Evolutionary conservation across 1,140 invertebrate genomes (phyloP), one percentile per base, ranked within the genome.

Genomic region (Ruditapes philippinarum): DNA sequence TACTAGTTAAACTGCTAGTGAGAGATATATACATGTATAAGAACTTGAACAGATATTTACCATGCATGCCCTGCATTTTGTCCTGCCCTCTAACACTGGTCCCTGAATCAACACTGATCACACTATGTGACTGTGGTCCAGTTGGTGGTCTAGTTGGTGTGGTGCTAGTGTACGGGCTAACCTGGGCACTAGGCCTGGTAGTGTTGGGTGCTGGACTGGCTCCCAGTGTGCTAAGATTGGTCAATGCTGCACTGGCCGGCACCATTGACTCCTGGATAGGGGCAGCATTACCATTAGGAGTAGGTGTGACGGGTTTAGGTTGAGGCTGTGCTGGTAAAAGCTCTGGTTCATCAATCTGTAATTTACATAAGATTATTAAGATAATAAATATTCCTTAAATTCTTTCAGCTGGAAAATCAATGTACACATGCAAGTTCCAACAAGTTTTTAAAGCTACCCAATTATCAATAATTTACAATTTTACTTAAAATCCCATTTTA

Each of bases 41-140:
- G n/a, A n/a, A n/a, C n/a, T n/a, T n/a, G n/a, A n/a, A n/a, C n/a
- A n/a, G n/a, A n/a, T n/a, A n/a, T n/a, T 14, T 73, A 78, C 74
- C 74, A 31, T 49, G 45, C n/a, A 78, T 38, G 45, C 45, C 54
- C 42, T 60, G 45, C n/a, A 45, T 49, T 74, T 76, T 86, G 14
- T 90, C 88, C 60, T 87, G 85, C n/a, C 85, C 87, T 57, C 92
- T 85, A 14, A 79, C 87, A 74, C 57, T 91, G 68, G 93, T 92
- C 17, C 93, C 93, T 54, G 91, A 88, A 87, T 94, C 93, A 31
- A 94, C 92, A 90, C 84, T 93, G 40, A 94, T 94, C 28, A 94
- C 90, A 84, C 92, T 94, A 85, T 93, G 91, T 19, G 31, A 31
- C 12, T 54, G 33, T 14, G 33, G 65, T 19, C 45, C 45, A 25